Conservation (phyloP, 2,888 invertebrate species). For the Erannis defoliaria region DNA sequence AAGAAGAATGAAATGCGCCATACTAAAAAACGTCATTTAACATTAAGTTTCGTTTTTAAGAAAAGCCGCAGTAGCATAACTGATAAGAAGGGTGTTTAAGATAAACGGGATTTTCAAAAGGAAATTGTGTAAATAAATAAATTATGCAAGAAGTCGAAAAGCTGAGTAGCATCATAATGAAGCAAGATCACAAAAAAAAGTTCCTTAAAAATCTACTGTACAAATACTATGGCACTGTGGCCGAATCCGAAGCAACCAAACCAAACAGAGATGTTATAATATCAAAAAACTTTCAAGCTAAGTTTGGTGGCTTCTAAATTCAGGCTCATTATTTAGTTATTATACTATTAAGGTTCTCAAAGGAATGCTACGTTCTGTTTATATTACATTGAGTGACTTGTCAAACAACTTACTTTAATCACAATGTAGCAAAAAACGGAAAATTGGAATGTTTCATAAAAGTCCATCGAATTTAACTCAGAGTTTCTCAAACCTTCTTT, state of each 20-base stretch:
- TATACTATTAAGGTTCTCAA: conserved; percentile 22
- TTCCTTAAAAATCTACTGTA: conserved; percentile 51
- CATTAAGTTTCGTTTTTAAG: too few species aligned
- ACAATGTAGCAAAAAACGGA: background rate
- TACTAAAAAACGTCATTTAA: too few species aligned
- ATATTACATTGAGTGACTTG: conserved; percentile 4
- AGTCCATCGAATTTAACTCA: conserved; percentile 53
- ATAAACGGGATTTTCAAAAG: background rate
- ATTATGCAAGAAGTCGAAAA: too few species aligned
- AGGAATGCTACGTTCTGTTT: conserved; percentile 31
- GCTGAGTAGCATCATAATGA: conserved; percentile 31
- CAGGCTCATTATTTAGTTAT: conserved; percentile 17
- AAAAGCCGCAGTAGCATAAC: too few species aligned
- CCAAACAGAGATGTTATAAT: background rate
- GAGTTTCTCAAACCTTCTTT: conserved; percentile 56
- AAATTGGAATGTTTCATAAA: conserved; percentile 68
- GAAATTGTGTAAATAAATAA: background rate
- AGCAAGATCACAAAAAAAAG: conserved; percentile 35
- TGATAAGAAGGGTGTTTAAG: too few species aligned
- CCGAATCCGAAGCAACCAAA: conserved; percentile 33
- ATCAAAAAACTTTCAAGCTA: background rate
- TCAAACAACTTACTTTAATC: background rate
- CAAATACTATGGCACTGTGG: conserved; percentile 66
- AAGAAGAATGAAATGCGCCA: too few species aligned
- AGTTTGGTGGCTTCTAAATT: conserved; percentile 32